Evolutionary conservation across 2,888 invertebrate species (phyloP), one percentile per base, ranked within the genome.

Genomic region (Papilio elwesi): DNA sequence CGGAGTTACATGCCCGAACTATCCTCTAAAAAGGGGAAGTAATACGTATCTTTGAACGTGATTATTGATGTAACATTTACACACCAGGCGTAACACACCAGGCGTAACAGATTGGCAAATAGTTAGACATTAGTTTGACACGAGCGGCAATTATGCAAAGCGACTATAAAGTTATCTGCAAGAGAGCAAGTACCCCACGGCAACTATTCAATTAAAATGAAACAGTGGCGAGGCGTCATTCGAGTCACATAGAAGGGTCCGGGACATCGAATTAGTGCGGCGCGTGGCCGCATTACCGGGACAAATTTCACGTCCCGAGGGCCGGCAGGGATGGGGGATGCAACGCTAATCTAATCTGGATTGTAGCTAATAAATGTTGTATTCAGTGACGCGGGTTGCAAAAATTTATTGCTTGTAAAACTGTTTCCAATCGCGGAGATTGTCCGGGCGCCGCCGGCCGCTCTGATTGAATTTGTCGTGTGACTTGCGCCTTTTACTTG

Each of bases 371-470:
- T 93, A 93, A 93, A 93, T 93, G 92, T 93, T 90, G 88, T 89
- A 91, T 82, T 87, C 87, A 85, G 85, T 84, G 88, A 88, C 89
- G 85, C 87, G 85, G 87, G 87, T 86, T 86, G 88, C 87, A 88
- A 86, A 83, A 92, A 92, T 93, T 93, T 93, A 93, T 93, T 85
- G 93, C 93, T 92, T 92, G 92, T 92, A 93, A 93, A 93, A 93
- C 92, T 93, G 92, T 93, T 92, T 92, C 92, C 92, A 93, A 93
- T 93, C 90, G 92, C 81, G 86, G 89, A 87, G 88, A 92, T 90
- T 87, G 91, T 85, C 83, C 81, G 87, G 87, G 86, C 89, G 89
- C 89, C 83, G 26, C 26, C 26, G 26, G 26, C 26, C 26, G 84
- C 82, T 82, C 82, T 88, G 88, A 93, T 93, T 93, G 90, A 92